Evolutionary conservation across 2,113 vertebrate genomes (phyloP).

Genomic region (Chlorodrepanis virens): DNA sequence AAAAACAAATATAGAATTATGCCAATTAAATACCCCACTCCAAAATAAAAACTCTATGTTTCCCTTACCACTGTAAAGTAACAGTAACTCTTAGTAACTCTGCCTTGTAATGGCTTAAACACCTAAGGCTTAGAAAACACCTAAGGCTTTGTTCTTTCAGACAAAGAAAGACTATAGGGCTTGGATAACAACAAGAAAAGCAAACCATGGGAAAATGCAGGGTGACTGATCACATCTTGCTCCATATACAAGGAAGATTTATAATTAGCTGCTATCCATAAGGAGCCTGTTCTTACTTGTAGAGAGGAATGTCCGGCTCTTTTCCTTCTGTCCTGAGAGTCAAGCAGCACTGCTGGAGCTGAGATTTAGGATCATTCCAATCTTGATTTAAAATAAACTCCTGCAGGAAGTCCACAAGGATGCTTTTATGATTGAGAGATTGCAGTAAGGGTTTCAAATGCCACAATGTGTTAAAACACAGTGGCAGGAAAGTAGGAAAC

Average conservation of each 20-base stretch:
- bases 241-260: background rate
- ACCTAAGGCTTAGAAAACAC: background rate
- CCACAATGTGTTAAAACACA: background rate
- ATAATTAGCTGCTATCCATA: background rate
- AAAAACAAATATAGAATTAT: background rate
- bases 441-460: background rate
- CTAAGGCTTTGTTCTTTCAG: background rate
- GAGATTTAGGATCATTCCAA: conserved; percentile 99
- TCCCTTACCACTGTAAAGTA: background rate
- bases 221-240: background rate
- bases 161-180: background rate
- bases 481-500: background rate
- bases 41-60: background rate
- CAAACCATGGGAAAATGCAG: background rate
- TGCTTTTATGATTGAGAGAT: background rate
- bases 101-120: background rate
- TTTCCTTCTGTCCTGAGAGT: conserved; percentile 97
- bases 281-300: conserved; percentile 84
- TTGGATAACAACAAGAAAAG: background rate
- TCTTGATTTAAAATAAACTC: conserved; percentile 99
- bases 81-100: background rate
- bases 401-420: conserved; percentile 67
- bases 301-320: conserved; percentile 96
- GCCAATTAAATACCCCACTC: background rate
- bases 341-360: conserved; percentile 97